Percentiles rank a stretch among this genome's conserved stretches.
Conservation (phyloP, 2,888 invertebrate species). For the Lottia gigantea region DNA sequence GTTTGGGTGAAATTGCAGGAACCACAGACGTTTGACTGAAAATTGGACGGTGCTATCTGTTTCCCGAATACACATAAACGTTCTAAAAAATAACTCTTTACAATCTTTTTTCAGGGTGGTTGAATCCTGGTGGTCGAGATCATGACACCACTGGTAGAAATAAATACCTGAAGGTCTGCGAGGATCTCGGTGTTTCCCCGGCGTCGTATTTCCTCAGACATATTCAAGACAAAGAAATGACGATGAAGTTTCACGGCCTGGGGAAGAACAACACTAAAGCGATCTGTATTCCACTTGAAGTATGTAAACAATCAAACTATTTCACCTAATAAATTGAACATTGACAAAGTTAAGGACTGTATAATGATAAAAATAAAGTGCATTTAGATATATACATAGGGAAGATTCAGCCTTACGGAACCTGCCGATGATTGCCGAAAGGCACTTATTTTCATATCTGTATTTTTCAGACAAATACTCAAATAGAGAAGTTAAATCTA, state of each 20-base stretch:
- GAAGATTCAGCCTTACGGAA: too few species aligned
- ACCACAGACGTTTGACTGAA: too few species aligned
- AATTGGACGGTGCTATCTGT: too few species aligned
- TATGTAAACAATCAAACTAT: conserved; percentile 14
- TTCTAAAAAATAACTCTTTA: too few species aligned
- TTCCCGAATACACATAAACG: too few species aligned
- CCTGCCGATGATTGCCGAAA: too few species aligned
- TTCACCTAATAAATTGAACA: too few species aligned
- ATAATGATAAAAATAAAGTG: too few species aligned
- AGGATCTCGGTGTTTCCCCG: conserved; percentile 50
- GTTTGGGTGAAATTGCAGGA: too few species aligned
- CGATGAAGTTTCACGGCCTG: conserved; percentile 55
- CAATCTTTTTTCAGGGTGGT: conserved; percentile 28
- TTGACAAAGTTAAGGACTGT: too few species aligned
- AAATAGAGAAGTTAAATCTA: conserved; percentile 49
- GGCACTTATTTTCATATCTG: too few species aligned
- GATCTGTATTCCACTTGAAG: conserved; percentile 42
- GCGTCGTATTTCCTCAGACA: conserved; percentile 52
- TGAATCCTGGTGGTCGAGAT: conserved; percentile 39
- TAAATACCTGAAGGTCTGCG: conserved; percentile 50
- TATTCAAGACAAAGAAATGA: conserved; percentile 44
- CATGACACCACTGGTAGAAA: conserved; percentile 47
- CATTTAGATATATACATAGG: too few species aligned
- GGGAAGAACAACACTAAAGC: conserved; percentile 53
- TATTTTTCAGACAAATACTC: conserved; percentile 48